Percentiles rank a stretch among this genome's conserved stretches.
These are phyloP conservation scores for Tyrophagus putrescentiae DNA, from an alignment of 1,140 invertebrate genomes.

Conservation along the genomic window DNA sequence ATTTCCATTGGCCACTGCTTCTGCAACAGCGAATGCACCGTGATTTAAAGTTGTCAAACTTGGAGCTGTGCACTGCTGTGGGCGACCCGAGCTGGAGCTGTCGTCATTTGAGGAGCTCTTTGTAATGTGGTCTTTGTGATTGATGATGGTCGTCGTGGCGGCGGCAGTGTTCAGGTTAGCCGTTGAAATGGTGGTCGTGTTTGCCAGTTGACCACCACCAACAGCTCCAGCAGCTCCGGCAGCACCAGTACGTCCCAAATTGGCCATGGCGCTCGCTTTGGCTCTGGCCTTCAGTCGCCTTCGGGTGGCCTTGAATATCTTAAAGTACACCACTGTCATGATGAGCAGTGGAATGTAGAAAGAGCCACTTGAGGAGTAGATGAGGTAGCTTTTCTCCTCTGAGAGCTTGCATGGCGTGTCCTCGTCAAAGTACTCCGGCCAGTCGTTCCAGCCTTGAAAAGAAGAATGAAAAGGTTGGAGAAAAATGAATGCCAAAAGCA, in stretches of 20 bases:
- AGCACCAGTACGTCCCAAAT: slow-evolving; percentile 35
- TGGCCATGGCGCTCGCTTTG: slow-evolving; percentile 30
- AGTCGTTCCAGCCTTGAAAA: slow-evolving; percentile 98
- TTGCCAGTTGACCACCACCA: neutral
- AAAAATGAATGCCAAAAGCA: too few species aligned
- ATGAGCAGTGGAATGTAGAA: slow-evolving; percentile 92
- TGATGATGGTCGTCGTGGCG: neutral
- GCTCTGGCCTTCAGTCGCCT: slow-evolving; percentile 56
- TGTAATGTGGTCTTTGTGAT: neutral
- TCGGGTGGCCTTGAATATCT: slow-evolving; percentile 61
- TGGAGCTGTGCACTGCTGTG: neutral
- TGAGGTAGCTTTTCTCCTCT: slow-evolving; percentile 62
- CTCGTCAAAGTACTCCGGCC: slow-evolving; percentile 62
- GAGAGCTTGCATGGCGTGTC: slow-evolving; percentile 51
- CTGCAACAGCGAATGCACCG: slow-evolving; percentile 8
- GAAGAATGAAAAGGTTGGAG: too few species aligned
- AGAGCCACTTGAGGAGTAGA: slow-evolving; percentile 77
- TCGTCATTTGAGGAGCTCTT: slow-evolving; percentile 13
- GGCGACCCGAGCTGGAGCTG: slow-evolving; percentile 4
- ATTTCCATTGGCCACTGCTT: neutral
- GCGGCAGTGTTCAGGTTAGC: too few species aligned
- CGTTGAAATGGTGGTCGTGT: neutral
- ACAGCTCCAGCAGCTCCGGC: too few species aligned
- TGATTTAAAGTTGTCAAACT: neutral
- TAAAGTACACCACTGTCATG: slow-evolving; percentile 92